phyloP scores from a whole-genome alignment of 2,888 invertebrate genomes.

The Zeuzera pyrina region DNA sequence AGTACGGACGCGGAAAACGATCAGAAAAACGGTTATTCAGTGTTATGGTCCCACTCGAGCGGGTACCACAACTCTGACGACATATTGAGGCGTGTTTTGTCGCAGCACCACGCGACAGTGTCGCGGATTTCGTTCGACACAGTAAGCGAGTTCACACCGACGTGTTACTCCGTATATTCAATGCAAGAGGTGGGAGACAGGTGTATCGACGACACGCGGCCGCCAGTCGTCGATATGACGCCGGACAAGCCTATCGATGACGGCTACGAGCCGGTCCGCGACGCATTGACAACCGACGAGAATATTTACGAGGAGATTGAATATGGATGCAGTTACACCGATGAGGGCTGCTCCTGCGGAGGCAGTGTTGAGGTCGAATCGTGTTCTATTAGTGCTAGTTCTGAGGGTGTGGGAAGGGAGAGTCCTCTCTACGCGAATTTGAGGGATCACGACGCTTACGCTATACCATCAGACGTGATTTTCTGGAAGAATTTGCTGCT shows the following conservation, averaged over 20 bases:
- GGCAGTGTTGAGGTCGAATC: slow-evolving; percentile 65
- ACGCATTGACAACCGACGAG: slow-evolving; percentile 54
- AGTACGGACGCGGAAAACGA: slow-evolving; percentile 38
- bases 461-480: slow-evolving; percentile 64
- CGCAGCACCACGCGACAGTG: slow-evolving; percentile 47
- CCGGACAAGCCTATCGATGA: slow-evolving; percentile 58
- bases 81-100: slow-evolving; percentile 45
- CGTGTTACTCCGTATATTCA: slow-evolving; percentile 50
- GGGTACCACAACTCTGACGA: slow-evolving; percentile 63
- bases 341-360: slow-evolving; percentile 61
- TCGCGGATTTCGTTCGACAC: slow-evolving; percentile 57
- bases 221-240: slow-evolving; percentile 57
- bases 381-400: slow-evolving; percentile 60
- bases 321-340: slow-evolving; percentile 50
- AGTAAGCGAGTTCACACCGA: slow-evolving; percentile 46
- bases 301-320: slow-evolving; percentile 68
- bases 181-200: slow-evolving; percentile 64
- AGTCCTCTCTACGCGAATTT: slow-evolving; percentile 64
- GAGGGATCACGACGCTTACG: slow-evolving; percentile 60
- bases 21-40: slow-evolving; percentile 43
- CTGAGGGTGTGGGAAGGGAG: slow-evolving; percentile 52
- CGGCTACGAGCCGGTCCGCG: slow-evolving; percentile 62
- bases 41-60: slow-evolving; percentile 57
- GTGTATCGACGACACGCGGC: slow-evolving; percentile 29
- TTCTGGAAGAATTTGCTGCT: slow-evolving; percentile 67